Evolutionary conservation across 2,888 invertebrate species (phyloP).

Genomic region (Sisyra terminalis): DNA sequence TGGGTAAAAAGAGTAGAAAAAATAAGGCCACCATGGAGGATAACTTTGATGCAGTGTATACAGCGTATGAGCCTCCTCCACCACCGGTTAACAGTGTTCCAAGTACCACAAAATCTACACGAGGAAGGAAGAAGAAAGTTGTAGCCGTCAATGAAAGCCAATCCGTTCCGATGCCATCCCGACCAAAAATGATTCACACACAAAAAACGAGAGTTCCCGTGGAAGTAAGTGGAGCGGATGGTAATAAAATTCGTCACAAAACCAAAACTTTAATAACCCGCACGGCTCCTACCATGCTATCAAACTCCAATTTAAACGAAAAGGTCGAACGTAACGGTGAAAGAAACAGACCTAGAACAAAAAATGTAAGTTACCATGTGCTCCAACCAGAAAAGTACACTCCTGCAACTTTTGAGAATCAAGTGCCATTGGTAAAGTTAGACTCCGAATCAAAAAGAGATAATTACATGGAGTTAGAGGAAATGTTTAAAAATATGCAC

Average conservation of each 20-base stretch:
- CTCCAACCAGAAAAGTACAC: slow-evolving; percentile 32
- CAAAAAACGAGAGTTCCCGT: slow-evolving; percentile 40
- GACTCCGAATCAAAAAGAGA: slow-evolving; percentile 10
- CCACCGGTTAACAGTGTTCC: slow-evolving; percentile 32
- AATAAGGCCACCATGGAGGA: slow-evolving; percentile 20
- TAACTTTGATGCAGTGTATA: slow-evolving; percentile 28
- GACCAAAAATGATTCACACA: slow-evolving; percentile 66
- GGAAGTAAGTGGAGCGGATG: slow-evolving; percentile 27
- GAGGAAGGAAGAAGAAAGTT: slow-evolving; percentile 20
- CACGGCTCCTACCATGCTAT: slow-evolving; percentile 27
- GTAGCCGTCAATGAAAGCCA: slow-evolving; percentile 14
- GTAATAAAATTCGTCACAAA: slow-evolving; percentile 35
- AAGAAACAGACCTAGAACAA: slow-evolving; percentile 39
- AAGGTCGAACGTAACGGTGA: slow-evolving; percentile 24
- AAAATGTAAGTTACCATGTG: slow-evolving; percentile 45
- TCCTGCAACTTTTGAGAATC: slow-evolving; percentile 30
- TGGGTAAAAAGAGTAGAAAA: slow-evolving; percentile 19
- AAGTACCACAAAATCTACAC: slow-evolving; percentile 14
- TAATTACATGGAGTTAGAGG: slow-evolving; percentile 20
- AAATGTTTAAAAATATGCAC: slow-evolving; percentile 6
- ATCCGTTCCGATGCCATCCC: slow-evolving; percentile 27
- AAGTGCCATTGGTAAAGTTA: slow-evolving; percentile 20
- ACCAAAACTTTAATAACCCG: slow-evolving; percentile 38
- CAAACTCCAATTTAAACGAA: slow-evolving; percentile 15
- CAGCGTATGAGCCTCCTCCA: slow-evolving; percentile 29